phyloP scores from a whole-genome alignment of 2,797 vertebrate genomes.

The Ctenopoma multispine region DNA sequence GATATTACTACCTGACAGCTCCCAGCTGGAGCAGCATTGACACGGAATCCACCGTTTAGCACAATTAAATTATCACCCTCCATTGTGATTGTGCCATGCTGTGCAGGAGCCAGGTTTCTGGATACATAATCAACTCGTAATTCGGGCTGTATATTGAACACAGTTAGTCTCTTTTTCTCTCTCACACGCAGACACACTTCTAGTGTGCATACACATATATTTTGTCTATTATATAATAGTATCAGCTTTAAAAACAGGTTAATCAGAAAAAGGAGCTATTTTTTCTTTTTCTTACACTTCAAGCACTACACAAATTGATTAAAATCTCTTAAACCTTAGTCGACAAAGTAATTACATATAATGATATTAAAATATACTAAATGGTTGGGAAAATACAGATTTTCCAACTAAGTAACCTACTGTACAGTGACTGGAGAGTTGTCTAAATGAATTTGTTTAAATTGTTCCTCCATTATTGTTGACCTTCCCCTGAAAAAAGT shows the following conservation, averaged over 20 bases:
- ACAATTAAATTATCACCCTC: constrained; percentile 97
- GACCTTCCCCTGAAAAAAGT: constrained; percentile 85
- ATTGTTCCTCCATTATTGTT: constrained; percentile 86
- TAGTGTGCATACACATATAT: background rate
- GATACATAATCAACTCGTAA: constrained; percentile 77
- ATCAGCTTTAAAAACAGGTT: constrained; percentile 23
- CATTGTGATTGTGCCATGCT: constrained; percentile 90
- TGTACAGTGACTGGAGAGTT: constrained; percentile 66
- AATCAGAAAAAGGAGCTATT: constrained; percentile 9
- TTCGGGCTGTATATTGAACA: constrained; percentile 51
- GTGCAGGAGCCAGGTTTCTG: constrained; percentile 79
- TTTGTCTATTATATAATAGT: constrained; percentile 17
- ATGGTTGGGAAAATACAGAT: constrained; percentile 67
- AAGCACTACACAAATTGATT: constrained; percentile 41
- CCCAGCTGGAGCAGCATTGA: constrained; percentile 87
- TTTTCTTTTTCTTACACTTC: background rate
- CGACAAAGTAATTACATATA: constrained; percentile 70
- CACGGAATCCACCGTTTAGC: constrained; percentile 92
- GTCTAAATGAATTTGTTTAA: constrained; percentile 83
- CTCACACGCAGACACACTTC: constrained; percentile 6
- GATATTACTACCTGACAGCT: constrained; percentile 94
- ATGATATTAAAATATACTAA: constrained; percentile 71
- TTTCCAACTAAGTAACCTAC: constrained; percentile 55
- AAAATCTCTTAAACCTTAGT: constrained; percentile 56
- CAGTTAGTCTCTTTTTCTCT: constrained; percentile 34